Conservation (phyloP, 2,888 invertebrate species). For the Drosophila buzzatii region DNA sequence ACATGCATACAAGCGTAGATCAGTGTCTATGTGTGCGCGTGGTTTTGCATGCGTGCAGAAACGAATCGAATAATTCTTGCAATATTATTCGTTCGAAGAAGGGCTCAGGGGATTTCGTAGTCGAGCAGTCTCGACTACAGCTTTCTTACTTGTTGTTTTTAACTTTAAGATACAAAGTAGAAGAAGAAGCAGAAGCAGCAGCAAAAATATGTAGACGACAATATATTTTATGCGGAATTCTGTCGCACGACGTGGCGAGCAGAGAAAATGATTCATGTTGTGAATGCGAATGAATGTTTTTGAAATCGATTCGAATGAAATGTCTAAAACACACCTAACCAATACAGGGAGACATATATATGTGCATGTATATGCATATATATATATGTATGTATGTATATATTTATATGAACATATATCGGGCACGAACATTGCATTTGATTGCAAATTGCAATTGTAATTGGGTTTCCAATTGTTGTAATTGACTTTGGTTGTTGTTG, state of each 20-base stretch:
- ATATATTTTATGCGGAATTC: slow-evolving; percentile 66
- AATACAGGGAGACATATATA: not conserved
- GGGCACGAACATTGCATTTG: slow-evolving; percentile 67
- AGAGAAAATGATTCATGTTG: slow-evolving; percentile 53
- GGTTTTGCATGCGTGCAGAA: too few species aligned
- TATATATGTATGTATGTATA: slow-evolving; percentile 4
- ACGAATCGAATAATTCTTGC: too few species aligned
- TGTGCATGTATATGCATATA: not conserved
- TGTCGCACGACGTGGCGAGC: slow-evolving; percentile 23
- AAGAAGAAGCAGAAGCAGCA: not conserved
- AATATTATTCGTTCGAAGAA: too few species aligned
- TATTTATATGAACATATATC: slow-evolving; percentile 36
- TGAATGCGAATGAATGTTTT: slow-evolving; percentile 59
- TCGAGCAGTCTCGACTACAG: too few species aligned
- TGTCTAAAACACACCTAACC: slow-evolving; percentile 57
- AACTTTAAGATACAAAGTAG: slow-evolving; percentile 12
- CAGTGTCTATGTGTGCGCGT: too few species aligned
- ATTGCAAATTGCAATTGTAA: slow-evolving; percentile 69
- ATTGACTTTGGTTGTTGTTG: slow-evolving; percentile 50
- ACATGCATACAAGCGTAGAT: too few species aligned
- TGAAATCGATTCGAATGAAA: slow-evolving; percentile 61
- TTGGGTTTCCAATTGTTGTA: slow-evolving; percentile 66
- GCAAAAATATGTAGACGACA: slow-evolving; percentile 1
- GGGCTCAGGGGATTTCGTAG: too few species aligned
- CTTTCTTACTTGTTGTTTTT: too few species aligned